Conservation (phyloP, 2,797 vertebrate species). For the Iguana delicatissima region DNA sequence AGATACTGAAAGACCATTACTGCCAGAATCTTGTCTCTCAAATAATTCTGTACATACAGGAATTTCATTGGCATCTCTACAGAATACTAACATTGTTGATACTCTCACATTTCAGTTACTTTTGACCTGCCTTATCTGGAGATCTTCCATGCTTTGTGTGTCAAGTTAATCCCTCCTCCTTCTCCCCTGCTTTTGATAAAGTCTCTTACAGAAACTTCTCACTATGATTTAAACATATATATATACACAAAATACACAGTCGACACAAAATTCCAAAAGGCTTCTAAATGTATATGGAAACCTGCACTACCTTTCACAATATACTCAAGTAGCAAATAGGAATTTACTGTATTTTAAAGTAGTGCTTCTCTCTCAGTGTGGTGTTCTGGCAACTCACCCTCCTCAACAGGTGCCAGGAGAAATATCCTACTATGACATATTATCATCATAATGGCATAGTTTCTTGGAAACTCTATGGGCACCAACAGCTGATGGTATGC, state of each 20-base stretch:
- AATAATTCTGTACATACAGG: background rate
- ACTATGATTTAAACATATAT: background rate
- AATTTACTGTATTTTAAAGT: background rate
- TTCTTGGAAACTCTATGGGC: too few relatives aligned
- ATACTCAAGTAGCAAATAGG: background rate
- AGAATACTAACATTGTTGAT: background rate
- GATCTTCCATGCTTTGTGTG: background rate
- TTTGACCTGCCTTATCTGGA: background rate
- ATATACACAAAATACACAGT: background rate
- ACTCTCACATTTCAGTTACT: background rate
- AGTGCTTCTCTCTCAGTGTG: too few relatives aligned
- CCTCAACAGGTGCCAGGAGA: too few relatives aligned
- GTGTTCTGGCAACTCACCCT: too few relatives aligned
- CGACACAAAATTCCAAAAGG: background rate
- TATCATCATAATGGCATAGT: too few relatives aligned
- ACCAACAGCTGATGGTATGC: too few relatives aligned
- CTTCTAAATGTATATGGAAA: background rate
- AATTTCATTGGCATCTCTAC: background rate
- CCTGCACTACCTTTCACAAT: background rate
- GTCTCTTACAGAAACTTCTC: background rate
- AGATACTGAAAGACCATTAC: background rate
- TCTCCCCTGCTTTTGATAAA: background rate
- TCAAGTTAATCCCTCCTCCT: background rate
- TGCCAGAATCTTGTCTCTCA: background rate
- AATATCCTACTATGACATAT: too few relatives aligned